phyloP scores from a whole-genome alignment of 2,113 vertebrate genomes.

The Dipodomys ordii region DNA sequence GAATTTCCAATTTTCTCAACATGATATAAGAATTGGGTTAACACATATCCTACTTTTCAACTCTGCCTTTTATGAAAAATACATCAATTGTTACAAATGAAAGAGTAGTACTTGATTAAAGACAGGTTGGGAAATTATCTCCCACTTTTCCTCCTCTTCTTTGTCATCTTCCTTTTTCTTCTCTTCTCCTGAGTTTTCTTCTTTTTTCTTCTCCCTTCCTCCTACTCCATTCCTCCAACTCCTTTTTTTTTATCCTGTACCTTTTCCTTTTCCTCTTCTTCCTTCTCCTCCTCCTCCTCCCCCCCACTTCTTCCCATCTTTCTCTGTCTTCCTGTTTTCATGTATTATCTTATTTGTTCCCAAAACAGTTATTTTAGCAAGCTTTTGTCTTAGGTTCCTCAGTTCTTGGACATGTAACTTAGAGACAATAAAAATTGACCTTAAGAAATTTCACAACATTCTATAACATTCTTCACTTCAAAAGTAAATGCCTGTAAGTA shows the following conservation, averaged over 20 bases:
- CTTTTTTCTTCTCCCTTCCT: too few relatives aligned
- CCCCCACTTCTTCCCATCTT: too few relatives aligned
- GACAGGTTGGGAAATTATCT: not conserved
- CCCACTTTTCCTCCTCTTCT: not conserved
- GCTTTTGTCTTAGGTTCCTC: not conserved
- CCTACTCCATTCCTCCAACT: too few relatives aligned
- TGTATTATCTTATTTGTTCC: not conserved
- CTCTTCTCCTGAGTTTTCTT: not conserved
- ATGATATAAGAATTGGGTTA: not conserved
- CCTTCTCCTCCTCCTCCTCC: too few relatives aligned
- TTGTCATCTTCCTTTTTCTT: not conserved
- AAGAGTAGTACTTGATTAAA: not conserved
- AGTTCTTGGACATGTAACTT: not conserved
- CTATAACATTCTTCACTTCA: not conserved
- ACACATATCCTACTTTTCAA: not conserved
- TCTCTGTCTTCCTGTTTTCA: not conserved
- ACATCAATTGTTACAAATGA: not conserved
- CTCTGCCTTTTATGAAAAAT: not conserved
- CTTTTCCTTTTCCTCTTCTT: too few relatives aligned
- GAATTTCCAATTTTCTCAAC: not conserved
- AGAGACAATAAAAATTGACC: not conserved
- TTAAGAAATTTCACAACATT: slow-evolving; percentile 18
- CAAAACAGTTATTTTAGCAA: not conserved
- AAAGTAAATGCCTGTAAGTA: not conserved
- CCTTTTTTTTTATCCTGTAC: too few relatives aligned